Percentiles rank a stretch among this genome's conserved stretches.
phyloP scores from a whole-genome alignment of 2,888 invertebrate genomes.

The Trissolcus brochymenae region DNA sequence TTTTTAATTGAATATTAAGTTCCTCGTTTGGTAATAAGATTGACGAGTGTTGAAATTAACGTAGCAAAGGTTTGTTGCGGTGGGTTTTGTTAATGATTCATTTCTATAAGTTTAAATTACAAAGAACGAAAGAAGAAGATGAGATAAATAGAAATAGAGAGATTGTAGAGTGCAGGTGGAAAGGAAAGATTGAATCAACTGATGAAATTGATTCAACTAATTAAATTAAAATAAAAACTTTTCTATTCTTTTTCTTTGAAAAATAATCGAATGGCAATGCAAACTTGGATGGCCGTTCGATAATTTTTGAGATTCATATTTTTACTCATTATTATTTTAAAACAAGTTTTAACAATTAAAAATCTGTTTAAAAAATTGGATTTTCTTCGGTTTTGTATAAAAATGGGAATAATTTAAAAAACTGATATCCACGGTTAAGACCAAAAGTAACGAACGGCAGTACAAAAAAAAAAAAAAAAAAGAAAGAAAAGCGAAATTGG shows the following conservation, averaged over 20 bases:
- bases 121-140: constrained; percentile 10
- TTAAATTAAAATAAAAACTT: background rate
- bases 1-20: constrained; percentile 12
- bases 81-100: constrained; percentile 45
- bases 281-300: no score
- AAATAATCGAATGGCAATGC: no score
- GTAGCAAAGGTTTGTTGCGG: constrained; percentile 41
- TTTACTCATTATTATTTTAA: constrained; percentile 10
- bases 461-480: constrained; percentile 34
- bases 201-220: background rate
- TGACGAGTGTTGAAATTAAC: background rate
- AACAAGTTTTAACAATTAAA: background rate
- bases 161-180: constrained; percentile 22
- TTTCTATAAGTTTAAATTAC: constrained; percentile 7
- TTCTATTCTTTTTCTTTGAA: no score
- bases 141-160: constrained; percentile 17
- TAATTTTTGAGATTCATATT: no score
- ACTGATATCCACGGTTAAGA: background rate
- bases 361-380: background rate
- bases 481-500: constrained; percentile 28
- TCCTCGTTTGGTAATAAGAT: background rate
- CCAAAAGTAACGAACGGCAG: background rate
- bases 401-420: constrained; percentile 20
- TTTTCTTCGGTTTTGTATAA: constrained; percentile 14
- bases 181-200: background rate